Conservation (phyloP, 2,797 vertebrate genomes). For the Phrynocephalus guinanensis region DNA sequence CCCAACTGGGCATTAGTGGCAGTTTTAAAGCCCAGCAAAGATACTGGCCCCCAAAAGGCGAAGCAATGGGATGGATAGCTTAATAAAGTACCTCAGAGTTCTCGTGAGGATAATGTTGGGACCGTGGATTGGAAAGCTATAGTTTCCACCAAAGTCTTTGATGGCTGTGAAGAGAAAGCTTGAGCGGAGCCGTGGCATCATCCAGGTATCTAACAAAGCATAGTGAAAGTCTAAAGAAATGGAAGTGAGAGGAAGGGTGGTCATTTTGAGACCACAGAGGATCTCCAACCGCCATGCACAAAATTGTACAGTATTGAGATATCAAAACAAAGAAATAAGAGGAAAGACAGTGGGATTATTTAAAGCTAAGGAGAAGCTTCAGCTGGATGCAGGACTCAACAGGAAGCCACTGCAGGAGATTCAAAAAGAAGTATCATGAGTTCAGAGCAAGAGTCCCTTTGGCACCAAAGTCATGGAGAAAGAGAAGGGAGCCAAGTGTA, state of each 20-base stretch:
- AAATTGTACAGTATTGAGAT: not conserved
- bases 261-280: not conserved
- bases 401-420: not conserved
- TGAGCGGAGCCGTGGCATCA: not conserved
- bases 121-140: not conserved
- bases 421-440: not conserved
- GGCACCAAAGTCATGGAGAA: not conserved
- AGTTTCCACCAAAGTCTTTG: not conserved
- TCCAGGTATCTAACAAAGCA: not conserved
- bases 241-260: no score
- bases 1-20: not conserved
- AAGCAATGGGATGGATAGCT: no score
- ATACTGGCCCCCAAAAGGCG: not conserved
- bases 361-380: not conserved
- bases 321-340: not conserved
- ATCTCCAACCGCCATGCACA: not conserved
- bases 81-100: no score
- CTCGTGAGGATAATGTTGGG: no score
- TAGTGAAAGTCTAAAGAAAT: no score
- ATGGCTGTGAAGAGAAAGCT: not conserved
- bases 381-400: not conserved
- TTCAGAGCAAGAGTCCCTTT: not conserved
- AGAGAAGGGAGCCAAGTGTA: not conserved
- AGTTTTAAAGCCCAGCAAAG: not conserved
- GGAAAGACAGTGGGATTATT: not conserved